Base-by-base conservation (phyloP, 64 coral and sea anemone genomes). In the Cladopsammia gracilis region DNA sequence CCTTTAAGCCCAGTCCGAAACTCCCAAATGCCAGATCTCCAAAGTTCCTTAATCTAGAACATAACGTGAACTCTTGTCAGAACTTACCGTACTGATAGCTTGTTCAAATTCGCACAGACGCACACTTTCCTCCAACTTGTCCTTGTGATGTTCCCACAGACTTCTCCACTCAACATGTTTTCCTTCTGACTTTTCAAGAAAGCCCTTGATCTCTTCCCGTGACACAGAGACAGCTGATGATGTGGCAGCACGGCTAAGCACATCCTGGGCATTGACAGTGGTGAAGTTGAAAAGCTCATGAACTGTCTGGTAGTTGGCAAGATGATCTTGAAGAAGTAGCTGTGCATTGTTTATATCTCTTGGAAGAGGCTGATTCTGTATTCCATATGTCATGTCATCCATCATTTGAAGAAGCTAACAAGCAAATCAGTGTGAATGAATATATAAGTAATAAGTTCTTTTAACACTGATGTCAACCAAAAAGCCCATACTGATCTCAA, bases 121-220 rank as follows among this genome's bases (percentile, higher is more conserved):
- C 25, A 99, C 89, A 67, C 98, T 99, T 83, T 99, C 94, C 15
- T 96, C 82, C 8, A 99, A 88, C 70, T 99, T 96, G 70, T 77
- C 93, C 24, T 92, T 99, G 72, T 99, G 98, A 71, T 99, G 92
- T 24, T 99, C 94, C 98, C 98, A 99, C 25, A 99, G 22, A 69
- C 91, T 92, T 23, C 91, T 70, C 98, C 98, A 99, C 45, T 99
- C 94, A n/a, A 91, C 94, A 45, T 94, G 96, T 25, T 89, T 93
- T 25, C 56, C 90, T 20, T 99, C 94, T 61, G 94, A 85, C 78
- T 96, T 86, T 24, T 96, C 94, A 57, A 99, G 77, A 70, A 96
- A 99, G 10, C 92, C 85, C 88, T 99, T 99, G 88, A 99, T 99
- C 56, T 99, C 94, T 34, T 99, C 98, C 8, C 98, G 91, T 10